Percentiles rank a stretch among this genome's conserved stretches.
phyloP scores from a whole-genome alignment of 2,797 vertebrate species.

The Rhinophrynus dorsalis region DNA sequence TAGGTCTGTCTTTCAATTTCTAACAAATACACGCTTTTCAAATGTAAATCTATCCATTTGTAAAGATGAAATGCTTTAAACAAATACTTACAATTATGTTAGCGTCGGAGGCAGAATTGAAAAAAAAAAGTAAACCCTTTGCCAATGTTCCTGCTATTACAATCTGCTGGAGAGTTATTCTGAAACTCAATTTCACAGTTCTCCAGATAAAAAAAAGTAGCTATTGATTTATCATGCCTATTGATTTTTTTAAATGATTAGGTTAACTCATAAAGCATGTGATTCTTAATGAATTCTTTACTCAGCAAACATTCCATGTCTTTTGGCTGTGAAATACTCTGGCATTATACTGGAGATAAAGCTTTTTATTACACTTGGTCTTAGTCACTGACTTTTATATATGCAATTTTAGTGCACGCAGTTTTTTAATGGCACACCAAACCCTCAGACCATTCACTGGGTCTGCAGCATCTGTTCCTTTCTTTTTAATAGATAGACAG shows the following conservation, averaged over 20 bases:
- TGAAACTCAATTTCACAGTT: constrained; percentile 43
- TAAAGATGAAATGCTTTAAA: constrained; percentile 37
- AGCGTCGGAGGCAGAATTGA: constrained; percentile 7
- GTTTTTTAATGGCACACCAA: constrained; percentile 20
- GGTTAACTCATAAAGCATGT: constrained; percentile 45
- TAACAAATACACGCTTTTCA: constrained; percentile 44
- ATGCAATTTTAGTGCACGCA: constrained; percentile 28
- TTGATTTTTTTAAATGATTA: constrained; percentile 50
- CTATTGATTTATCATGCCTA: constrained; percentile 48
- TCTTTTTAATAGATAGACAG: too few relatives aligned
- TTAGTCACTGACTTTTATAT: constrained; percentile 37
- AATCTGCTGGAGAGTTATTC: constrained; percentile 29
- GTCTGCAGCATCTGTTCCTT: constrained; percentile 21
- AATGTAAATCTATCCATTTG: constrained; percentile 45
- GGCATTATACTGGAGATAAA: constrained; percentile 41
- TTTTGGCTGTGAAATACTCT: constrained; percentile 38
- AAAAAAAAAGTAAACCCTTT: constrained; percentile 4
- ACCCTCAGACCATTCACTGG: constrained; percentile 7
- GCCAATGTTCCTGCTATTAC: constrained; percentile 22
- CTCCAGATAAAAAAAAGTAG: constrained; percentile 46
- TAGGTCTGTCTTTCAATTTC: constrained; percentile 36
- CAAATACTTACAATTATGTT: constrained; percentile 45
- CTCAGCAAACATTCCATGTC: constrained; percentile 49
- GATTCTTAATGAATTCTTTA: constrained; percentile 48
- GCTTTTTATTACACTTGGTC: constrained; percentile 41